Conservation (phyloP, 2,797 vertebrate genomes). For the Euthynnus affinis region DNA sequence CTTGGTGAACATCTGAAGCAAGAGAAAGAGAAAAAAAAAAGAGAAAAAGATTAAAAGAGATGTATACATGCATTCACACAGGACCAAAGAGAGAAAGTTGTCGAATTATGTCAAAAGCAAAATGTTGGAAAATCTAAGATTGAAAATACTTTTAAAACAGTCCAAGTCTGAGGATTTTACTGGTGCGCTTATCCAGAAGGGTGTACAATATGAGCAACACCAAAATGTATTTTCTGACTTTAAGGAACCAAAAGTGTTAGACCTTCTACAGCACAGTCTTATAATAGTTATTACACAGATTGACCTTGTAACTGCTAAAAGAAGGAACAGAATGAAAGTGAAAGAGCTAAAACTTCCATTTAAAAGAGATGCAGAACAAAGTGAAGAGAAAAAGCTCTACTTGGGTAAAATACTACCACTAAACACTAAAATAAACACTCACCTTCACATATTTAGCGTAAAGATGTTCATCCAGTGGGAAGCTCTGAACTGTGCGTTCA, state of each 20-base stretch:
- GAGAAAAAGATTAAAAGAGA: conserved; percentile 63
- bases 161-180: not conserved
- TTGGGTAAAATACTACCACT: not conserved
- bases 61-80: conserved; percentile 63
- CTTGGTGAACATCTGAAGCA: conserved; percentile 99
- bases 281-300: conserved; percentile 2
- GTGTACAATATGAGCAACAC: not conserved
- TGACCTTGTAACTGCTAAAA: not conserved
- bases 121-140: not conserved
- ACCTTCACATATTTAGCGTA: conserved; percentile 99
- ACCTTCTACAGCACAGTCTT: not conserved
- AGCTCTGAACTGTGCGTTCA: conserved; percentile 96
- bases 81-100: conserved; percentile 8
- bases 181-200: not conserved
- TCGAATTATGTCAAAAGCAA: conserved; percentile 1
- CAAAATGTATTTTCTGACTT: not conserved
- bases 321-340: not conserved
- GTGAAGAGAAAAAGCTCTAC: conserved; percentile 2
- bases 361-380: conserved; percentile 11
- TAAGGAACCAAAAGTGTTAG: not conserved
- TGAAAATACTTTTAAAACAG: conserved; percentile 2
- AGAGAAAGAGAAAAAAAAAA: conserved; percentile 66
- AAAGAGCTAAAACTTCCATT: conserved; percentile 11
- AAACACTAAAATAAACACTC: conserved; percentile 45
- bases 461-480: conserved; percentile 97